These are phyloP conservation scores for Leptinotarsa haldemani DNA, from an alignment of 2,888 invertebrate species.

Conservation along the genomic window DNA sequence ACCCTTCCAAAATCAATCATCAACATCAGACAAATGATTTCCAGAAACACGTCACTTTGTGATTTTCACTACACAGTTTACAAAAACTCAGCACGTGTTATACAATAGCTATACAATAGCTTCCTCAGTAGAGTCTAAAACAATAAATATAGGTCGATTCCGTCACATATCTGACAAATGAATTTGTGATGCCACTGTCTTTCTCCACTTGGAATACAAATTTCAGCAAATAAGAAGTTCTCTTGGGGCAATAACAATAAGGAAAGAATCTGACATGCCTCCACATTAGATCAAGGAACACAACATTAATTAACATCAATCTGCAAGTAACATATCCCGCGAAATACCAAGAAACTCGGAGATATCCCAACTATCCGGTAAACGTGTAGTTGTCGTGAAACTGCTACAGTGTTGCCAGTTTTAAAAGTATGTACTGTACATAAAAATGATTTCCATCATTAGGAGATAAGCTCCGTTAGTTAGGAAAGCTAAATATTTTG, in stretches of 20 bases:
- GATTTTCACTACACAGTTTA: too few relatives aligned
- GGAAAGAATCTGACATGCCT: constrained; percentile 42
- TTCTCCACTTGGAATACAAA: background rate
- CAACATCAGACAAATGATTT: too few relatives aligned
- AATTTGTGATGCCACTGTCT: constrained; percentile 10
- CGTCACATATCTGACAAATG: background rate
- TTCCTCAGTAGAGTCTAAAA: too few relatives aligned
- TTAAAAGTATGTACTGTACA: too few relatives aligned
- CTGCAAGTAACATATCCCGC: constrained; percentile 40
- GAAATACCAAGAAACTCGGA: constrained; percentile 41
- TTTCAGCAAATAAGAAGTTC: constrained; percentile 29
- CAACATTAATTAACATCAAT: constrained; percentile 48
- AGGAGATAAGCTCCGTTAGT: too few relatives aligned
- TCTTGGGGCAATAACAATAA: constrained; percentile 43
- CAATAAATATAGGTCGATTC: too few relatives aligned
- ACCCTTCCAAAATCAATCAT: too few relatives aligned
- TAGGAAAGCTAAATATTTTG: too few relatives aligned
- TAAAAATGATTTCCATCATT: too few relatives aligned
- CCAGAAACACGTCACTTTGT: too few relatives aligned
- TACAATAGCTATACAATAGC: too few relatives aligned
- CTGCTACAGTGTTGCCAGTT: background rate
- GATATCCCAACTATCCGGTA: constrained; percentile 40
- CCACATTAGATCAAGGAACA: constrained; percentile 38
- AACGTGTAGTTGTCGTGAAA: constrained; percentile 31
- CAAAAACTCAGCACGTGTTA: too few relatives aligned